Base-by-base conservation (phyloP, 2,797 vertebrate genomes). In the Micropoecilia bifurca region DNA sequence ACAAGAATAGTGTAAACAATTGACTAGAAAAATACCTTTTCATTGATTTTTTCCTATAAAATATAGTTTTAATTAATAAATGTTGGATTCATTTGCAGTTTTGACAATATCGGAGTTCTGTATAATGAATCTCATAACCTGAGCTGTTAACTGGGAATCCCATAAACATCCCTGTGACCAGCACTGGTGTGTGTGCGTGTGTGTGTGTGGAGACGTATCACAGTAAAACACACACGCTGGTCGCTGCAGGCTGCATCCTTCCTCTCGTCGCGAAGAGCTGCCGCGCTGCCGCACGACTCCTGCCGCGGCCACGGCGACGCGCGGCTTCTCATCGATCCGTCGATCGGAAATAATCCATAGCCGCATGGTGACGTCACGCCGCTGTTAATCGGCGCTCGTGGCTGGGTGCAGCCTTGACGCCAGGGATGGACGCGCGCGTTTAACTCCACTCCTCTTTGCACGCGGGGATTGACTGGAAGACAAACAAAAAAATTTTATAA, bases 341-440 rank as follows among this genome's bases (percentile, higher is more conserved):
- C 22, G 84, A 92, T 92, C 76, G 66, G 86, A 75, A 75, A 71
- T 55, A 63, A 88, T 92, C 86, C 90, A 75, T 81, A 88, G 86
- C 94, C 93, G 94, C 94, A 94, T 92, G 92, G 90, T 95, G 94
- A 95, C 94, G 94, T 95, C 94, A 95, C 94, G 89, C 74, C 84
- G 86, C 80, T 90, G 86, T 81, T 88, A 82, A 69, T 80, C 63
- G 77, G 78, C 50, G 79, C 91, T 75, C 82, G 87, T 75, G 82
- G 87, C 68, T 86, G 80, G 84, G 76, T 83, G 79, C 82, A 78
- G 87, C 83, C 87, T 83, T 86, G 80, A 81, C 85, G 80, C 76
- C 78, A 77, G 75, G 76, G 78, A 55, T 86, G 53, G 7, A 86
- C 80, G 90, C 72, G 81, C 57, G 87, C 83, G 41, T 55, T 71